Conservation (phyloP, 2,888 invertebrate genomes). For the Halictus ligatus region DNA sequence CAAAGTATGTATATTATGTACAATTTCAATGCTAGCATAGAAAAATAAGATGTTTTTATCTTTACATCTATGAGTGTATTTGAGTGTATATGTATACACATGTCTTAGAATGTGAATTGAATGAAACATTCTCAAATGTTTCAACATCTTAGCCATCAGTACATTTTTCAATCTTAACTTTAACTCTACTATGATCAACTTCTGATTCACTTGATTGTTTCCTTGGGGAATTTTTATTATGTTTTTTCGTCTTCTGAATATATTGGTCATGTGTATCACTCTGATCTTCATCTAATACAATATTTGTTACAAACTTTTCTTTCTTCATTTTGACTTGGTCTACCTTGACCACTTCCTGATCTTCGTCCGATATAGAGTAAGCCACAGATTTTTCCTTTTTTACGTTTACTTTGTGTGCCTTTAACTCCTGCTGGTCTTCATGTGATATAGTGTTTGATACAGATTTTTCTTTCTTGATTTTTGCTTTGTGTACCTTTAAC, state of each 20-base stretch:
- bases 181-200: slow-evolving; percentile 31
- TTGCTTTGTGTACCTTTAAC: not conserved
- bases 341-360: not conserved
- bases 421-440: slow-evolving; percentile 10
- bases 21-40: slow-evolving; percentile 6
- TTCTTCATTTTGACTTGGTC: slow-evolving; percentile 14
- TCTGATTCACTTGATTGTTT: slow-evolving; percentile 14
- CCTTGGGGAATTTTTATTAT: not conserved
- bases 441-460: not conserved
- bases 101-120: not conserved
- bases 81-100: not conserved
- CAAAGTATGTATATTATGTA: slow-evolving; percentile 30
- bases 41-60: slow-evolving; percentile 14
- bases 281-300: not conserved
- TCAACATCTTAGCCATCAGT: slow-evolving; percentile 1
- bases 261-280: not conserved
- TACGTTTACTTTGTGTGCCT: not conserved
- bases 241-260: not conserved
- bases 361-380: not conserved
- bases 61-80: not conserved
- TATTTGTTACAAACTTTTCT: slow-evolving; percentile 11
- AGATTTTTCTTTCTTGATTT: slow-evolving; percentile 33
- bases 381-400: slow-evolving; percentile 26
- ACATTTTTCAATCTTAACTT: slow-evolving; percentile 45
- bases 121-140: not conserved